These are phyloP conservation scores for Barypeithes pellucidus DNA, from an alignment of 2,888 invertebrate genomes.

Conservation along the genomic window DNA sequence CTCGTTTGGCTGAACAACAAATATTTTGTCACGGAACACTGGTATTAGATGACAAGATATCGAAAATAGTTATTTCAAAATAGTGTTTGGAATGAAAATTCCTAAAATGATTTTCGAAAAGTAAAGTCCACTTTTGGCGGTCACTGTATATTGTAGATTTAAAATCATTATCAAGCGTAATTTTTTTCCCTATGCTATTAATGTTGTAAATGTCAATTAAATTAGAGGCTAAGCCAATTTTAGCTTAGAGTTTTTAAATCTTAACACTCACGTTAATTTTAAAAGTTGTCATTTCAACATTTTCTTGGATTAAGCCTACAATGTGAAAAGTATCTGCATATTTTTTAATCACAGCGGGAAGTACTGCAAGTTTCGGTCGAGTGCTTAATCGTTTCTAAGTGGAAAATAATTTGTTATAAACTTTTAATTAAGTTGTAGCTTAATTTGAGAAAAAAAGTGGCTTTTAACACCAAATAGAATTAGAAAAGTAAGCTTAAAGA, in stretches of 20 bases:
- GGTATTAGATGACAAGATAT: too few relatives aligned
- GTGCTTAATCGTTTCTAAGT: too few relatives aligned
- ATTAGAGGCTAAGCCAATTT: conserved; percentile 21
- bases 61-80: too few relatives aligned
- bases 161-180: too few relatives aligned
- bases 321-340: not conserved
- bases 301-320: conserved; percentile 5
- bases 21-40: too few relatives aligned
- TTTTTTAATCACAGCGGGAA: not conserved
- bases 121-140: too few relatives aligned
- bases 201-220: conserved; percentile 44
- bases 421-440: not conserved
- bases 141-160: too few relatives aligned
- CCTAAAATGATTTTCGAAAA: too few relatives aligned
- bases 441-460: conserved; percentile 12
- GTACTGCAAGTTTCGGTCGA: too few relatives aligned
- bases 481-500: conserved; percentile 22
- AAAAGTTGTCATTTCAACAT: conserved; percentile 2
- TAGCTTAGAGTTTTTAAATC: conserved; percentile 13
- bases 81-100: too few relatives aligned
- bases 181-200: conserved; percentile 19
- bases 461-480: conserved; percentile 27
- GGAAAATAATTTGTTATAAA: not conserved
- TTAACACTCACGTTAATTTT: conserved; percentile 14
- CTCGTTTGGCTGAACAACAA: too few relatives aligned